These are phyloP conservation scores for Chrysolina haemoptera DNA, from an alignment of 2,888 invertebrate species.

Conservation along the genomic window DNA sequence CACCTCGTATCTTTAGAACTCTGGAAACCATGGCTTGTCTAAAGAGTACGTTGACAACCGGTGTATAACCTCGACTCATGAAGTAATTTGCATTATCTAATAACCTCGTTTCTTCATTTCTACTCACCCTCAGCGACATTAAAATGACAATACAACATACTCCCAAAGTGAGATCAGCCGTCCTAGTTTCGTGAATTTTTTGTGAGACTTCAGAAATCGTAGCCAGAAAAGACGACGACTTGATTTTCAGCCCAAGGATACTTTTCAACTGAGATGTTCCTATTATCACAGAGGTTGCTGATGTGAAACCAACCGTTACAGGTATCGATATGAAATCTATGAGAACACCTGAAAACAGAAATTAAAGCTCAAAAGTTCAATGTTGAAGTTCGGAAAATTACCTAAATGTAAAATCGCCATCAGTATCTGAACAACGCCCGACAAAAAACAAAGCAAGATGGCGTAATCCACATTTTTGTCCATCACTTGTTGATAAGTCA, in stretches of 20 bases:
- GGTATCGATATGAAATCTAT: slow-evolving; percentile 93
- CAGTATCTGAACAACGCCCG: slow-evolving; percentile 84
- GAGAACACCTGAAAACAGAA: slow-evolving; percentile 82
- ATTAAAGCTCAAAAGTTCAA: not conserved
- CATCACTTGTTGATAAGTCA: slow-evolving; percentile 86
- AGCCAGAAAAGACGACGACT: slow-evolving; percentile 82
- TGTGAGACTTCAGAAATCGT: slow-evolving; percentile 80
- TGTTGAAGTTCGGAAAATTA: slow-evolving; percentile 65
- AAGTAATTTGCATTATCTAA: too few relatives aligned
- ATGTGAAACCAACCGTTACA: slow-evolving; percentile 91
- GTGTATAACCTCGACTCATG: too few relatives aligned
- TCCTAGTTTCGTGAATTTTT: slow-evolving; percentile 79
- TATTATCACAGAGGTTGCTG: slow-evolving; percentile 92
- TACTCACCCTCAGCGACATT: slow-evolving; percentile 82
- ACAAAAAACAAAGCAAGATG: slow-evolving; percentile 85
- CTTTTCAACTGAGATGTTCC: slow-evolving; percentile 88
- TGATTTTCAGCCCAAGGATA: slow-evolving; percentile 81
- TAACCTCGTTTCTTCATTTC: not conserved
- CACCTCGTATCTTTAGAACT: too few relatives aligned
- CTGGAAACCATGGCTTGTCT: too few relatives aligned
- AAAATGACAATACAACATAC: slow-evolving; percentile 81
- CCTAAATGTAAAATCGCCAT: slow-evolving; percentile 90
- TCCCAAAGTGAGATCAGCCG: slow-evolving; percentile 82
- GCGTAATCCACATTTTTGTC: slow-evolving; percentile 84
- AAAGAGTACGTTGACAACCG: too few relatives aligned